A percentile compares a stretch with the other conserved stretches of the same genome.
These are phyloP conservation scores for Mimachlamys varia DNA, from an alignment of 2,888 invertebrate species.

Conservation along the genomic window DNA sequence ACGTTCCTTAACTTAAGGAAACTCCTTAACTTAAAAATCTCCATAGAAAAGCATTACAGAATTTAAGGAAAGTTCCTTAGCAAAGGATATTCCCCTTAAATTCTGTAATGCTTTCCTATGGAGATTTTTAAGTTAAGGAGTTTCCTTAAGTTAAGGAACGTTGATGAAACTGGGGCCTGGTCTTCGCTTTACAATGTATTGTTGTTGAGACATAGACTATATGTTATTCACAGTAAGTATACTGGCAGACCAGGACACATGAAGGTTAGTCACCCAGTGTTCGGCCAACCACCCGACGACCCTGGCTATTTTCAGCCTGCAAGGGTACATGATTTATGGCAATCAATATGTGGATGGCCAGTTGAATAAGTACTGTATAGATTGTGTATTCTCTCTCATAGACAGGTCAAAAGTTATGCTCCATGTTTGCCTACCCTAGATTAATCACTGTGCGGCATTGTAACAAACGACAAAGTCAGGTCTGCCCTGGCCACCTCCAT, in stretches of 20 bases:
- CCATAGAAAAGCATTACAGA: no score
- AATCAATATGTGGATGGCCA: background rate
- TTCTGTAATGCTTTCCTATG: no score
- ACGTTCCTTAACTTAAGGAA: no score
- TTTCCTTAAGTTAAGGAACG: no score
- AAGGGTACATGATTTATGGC: background rate
- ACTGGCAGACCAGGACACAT: background rate
- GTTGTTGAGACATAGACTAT: no score
- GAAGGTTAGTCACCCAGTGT: background rate
- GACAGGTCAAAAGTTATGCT: background rate
- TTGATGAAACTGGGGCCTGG: no score
- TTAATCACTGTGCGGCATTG: background rate
- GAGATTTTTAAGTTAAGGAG: no score
- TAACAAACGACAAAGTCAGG: background rate
- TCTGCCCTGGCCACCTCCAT: background rate
- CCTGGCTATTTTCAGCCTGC: conserved; percentile 18
- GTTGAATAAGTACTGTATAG: conserved; percentile 29
- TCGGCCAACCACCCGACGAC: conserved; percentile 4
- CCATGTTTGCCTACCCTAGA: background rate
- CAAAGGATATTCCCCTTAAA: no score
- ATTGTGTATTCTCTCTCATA: background rate
- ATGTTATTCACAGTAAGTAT: no score
- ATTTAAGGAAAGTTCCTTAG: no score
- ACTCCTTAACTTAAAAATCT: no score
- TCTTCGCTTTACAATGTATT: no score